Base-by-base conservation (phyloP, 2,888 invertebrate genomes). In the Apamea epomidion region DNA sequence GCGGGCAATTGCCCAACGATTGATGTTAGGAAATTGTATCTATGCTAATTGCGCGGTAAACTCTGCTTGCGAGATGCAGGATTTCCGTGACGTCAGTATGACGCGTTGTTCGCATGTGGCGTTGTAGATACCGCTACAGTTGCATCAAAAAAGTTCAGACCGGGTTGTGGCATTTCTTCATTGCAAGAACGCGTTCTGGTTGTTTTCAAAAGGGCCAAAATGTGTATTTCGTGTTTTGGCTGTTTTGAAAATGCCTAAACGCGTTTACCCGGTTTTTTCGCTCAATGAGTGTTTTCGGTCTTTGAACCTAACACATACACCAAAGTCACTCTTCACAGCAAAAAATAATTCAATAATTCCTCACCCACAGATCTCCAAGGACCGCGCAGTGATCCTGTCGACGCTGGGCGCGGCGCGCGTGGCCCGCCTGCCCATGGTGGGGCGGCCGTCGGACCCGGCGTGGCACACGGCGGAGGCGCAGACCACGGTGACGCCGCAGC, bases 331-430 rank as follows among this genome's bases (percentile, higher is more conserved):
- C n/a, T n/a, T 68, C n/a, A 42, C 5, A 18, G 21, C 18, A 69
- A 25, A 25, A 32, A 2, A 2, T 0, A 1, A 25, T 76, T 2
- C 0, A 45, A 10, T 0, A n/a, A 89, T 88, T 74, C 42, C 0
- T 48, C 70, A 37, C 3, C 89, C 93, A 92, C 91, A 96, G 97
- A 96, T 97, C 77, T 96, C 97, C 0, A 92, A 93, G 67, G 95
- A 96, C 68, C 93, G 93, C 12, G 91, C 94, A 0, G 97, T 99
- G 60, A 98, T 98, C 91, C 97, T 99, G 45, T 98, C 99, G 0
- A 98, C 99, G 0, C 97, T 98, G 94, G 97, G 98, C 71, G 97
- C 98, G 18, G 97, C 98, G 0, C 97, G 98, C 80, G 98, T 99
- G 45, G 98, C 98, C 0, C 97, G 97, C 76, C 96, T 99, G 85